phyloP scores from a whole-genome alignment of 2,113 vertebrate genomes.

The Phalacrocorax aristotelis region DNA sequence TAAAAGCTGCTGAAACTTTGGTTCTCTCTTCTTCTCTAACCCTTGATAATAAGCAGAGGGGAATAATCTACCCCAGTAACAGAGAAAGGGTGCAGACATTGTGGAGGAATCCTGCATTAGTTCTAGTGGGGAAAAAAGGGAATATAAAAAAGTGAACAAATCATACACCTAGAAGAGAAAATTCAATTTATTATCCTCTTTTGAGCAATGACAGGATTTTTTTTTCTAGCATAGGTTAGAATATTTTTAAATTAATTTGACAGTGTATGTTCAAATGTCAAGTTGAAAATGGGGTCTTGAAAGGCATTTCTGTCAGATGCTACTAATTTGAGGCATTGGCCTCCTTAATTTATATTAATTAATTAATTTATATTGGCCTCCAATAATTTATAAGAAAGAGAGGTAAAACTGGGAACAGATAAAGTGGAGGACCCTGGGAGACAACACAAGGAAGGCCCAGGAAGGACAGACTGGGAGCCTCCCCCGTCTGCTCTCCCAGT shows the following conservation, averaged over 20 bases:
- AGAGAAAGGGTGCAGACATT: neutral
- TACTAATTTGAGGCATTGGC: neutral
- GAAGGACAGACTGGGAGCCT: neutral
- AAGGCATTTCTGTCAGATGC: neutral
- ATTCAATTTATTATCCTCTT: neutral
- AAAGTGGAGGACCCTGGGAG: neutral
- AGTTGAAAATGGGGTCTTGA: neutral
- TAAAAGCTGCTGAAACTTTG: neutral
- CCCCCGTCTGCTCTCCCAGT: neutral
- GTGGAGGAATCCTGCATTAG: neutral
- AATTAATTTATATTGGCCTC: no score
- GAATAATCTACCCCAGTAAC: neutral
- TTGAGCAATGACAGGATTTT: neutral
- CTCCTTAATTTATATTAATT: neutral
- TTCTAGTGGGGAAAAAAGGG: neutral
- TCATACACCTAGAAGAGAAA: neutral
- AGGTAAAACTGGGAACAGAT: neutral
- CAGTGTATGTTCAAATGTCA: neutral
- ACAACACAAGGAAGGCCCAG: neutral
- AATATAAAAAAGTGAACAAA: neutral
- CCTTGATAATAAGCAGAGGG: neutral
- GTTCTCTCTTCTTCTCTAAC: neutral
- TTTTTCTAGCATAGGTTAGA: neutral
- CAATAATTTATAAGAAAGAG: neutral
- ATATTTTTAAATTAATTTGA: neutral